Conservation (phyloP, 2,888 invertebrate species). For the Trypoxylon attenuatum region DNA sequence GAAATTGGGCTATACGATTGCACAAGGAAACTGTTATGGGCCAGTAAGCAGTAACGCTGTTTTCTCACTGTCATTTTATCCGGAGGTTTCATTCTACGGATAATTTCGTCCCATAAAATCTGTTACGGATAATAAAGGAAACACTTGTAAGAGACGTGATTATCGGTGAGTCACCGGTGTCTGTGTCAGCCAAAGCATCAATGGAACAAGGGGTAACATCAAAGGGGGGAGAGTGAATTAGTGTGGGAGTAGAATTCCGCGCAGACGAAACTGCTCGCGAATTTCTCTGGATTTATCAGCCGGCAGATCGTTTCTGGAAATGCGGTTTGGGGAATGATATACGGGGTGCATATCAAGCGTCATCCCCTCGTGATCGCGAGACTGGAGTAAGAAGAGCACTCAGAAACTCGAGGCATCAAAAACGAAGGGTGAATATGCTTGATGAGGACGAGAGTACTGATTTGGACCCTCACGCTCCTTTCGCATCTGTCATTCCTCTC, state of each 20-base stretch:
- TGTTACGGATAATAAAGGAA: slow-evolving; percentile 39
- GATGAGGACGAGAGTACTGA: slow-evolving; percentile 38
- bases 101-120: slow-evolving; percentile 24
- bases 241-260: not conserved
- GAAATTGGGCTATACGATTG: no score
- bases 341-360: slow-evolving; percentile 53
- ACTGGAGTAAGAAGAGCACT: slow-evolving; percentile 40
- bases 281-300: slow-evolving; percentile 59
- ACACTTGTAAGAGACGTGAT: slow-evolving; percentile 23
- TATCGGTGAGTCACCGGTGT: slow-evolving; percentile 39
- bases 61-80: not conserved
- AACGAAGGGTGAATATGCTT: slow-evolving; percentile 41
- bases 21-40: no score
- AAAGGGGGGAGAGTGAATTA: slow-evolving; percentile 10
- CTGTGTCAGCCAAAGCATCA: slow-evolving; percentile 35
- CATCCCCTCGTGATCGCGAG: slow-evolving; percentile 39
- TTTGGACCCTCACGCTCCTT: slow-evolving; percentile 29
- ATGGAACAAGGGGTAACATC: slow-evolving; percentile 20
- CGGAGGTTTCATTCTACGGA: slow-evolving; percentile 1
- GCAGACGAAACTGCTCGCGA: slow-evolving; percentile 25
- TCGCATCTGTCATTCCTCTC: slow-evolving; percentile 11
- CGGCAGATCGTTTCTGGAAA: slow-evolving; percentile 51
- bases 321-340: slow-evolving; percentile 41
- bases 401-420: slow-evolving; percentile 34
- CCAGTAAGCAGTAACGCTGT: no score